Evolutionary conservation across 2,888 invertebrate species (phyloP).

Genomic region (Netelia fuscicornis): DNA sequence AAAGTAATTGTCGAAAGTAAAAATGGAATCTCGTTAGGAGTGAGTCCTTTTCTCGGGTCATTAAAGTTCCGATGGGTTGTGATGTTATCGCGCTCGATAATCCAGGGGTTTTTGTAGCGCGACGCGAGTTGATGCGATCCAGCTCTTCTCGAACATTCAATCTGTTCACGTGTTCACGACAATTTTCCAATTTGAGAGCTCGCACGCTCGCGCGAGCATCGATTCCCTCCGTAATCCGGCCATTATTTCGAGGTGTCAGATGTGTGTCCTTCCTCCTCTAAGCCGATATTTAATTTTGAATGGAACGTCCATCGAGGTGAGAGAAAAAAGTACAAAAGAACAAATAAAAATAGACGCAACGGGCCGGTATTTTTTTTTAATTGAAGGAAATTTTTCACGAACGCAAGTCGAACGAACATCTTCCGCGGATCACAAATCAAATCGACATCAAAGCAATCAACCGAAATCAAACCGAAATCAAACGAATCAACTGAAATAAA

Average conservation of each 20-base stretch:
- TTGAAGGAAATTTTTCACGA: constrained; percentile 16
- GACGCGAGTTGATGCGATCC: background rate
- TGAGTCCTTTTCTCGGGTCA: no score
- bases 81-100: no score
- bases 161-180: constrained; percentile 18
- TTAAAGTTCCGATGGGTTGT: no score
- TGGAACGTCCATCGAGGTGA: background rate
- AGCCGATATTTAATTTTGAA: constrained; percentile 45
- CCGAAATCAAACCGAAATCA: no score
- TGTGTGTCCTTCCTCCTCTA: constrained; percentile 17
- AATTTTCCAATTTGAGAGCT: constrained; percentile 25
- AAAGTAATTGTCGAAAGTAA: no score
- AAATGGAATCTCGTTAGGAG: no score
- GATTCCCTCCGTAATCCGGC: constrained; percentile 20
- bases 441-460: no score
- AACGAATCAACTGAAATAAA: no score
- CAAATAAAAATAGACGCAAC: background rate
- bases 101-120: background rate
- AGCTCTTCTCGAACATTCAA: constrained; percentile 23
- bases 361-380: background rate
- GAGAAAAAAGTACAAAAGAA: background rate
- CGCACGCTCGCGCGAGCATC: constrained; percentile 23
- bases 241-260: constrained; percentile 22
- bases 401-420: background rate
- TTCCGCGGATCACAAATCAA: background rate